Evolutionary conservation across 2,888 invertebrate species (phyloP).

Genomic region (Bellardia pandia): DNA sequence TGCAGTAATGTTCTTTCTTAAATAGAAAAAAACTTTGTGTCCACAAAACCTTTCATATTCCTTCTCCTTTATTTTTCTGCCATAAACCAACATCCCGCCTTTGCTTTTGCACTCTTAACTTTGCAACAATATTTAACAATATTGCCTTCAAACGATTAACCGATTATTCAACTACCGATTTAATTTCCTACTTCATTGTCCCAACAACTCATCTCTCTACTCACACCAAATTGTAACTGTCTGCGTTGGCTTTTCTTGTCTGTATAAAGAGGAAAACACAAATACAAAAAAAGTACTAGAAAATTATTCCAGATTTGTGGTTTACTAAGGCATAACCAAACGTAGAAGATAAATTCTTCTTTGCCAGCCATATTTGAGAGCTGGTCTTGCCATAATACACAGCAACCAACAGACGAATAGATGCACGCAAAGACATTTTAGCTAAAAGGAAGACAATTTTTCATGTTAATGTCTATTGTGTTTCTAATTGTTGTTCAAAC

Average conservation of each 20-base stretch:
- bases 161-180: neutral
- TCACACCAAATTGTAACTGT: neutral
- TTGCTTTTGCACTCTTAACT: too few species aligned
- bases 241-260: neutral
- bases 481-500: slow-evolving; percentile 55
- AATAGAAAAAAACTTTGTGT: too few species aligned
- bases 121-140: neutral
- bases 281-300: neutral
- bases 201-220: neutral
- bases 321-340: neutral
- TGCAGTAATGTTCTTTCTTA: too few species aligned
- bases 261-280: neutral
- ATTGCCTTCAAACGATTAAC: neutral
- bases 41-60: too few species aligned
- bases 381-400: slow-evolving; percentile 26
- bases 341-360: slow-evolving; percentile 38
- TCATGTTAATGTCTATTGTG: slow-evolving; percentile 55
- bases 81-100: too few species aligned
- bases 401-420: neutral
- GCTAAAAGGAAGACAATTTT: slow-evolving; percentile 43
- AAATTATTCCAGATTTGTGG: slow-evolving; percentile 41
- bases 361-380: slow-evolving; percentile 44
- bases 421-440: neutral
- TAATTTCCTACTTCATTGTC: neutral
- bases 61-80: too few species aligned